Evolutionary conservation across 2,888 invertebrate genomes (phyloP).

Genomic region (Himalopsyche anomala): DNA sequence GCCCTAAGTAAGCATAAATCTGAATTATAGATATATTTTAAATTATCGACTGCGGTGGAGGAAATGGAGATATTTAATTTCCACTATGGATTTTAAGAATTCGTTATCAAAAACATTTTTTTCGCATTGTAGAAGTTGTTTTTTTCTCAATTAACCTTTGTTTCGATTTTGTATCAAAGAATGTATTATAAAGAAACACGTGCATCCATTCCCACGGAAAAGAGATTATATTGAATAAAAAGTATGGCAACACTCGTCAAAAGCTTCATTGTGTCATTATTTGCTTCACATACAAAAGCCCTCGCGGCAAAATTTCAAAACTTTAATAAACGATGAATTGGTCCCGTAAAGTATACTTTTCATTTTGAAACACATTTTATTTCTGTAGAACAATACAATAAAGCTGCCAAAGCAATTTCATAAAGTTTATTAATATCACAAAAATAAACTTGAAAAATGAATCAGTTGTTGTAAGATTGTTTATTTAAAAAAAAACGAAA

Average conservation of each 20-base stretch:
- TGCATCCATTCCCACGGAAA: neutral
- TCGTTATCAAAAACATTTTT: too few relatives aligned
- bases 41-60: too few relatives aligned
- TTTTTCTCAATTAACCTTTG: too few relatives aligned
- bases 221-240: neutral
- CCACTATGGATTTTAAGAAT: too few relatives aligned
- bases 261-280: slow-evolving; percentile 2
- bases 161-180: too few relatives aligned
- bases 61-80: too few relatives aligned
- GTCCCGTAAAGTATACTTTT: neutral
- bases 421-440: neutral
- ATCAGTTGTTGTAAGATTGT: too few relatives aligned
- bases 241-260: neutral
- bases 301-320: neutral
- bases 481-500: too few relatives aligned
- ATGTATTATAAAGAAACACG: neutral
- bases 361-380: neutral
- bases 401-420: neutral
- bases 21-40: too few relatives aligned
- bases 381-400: neutral
- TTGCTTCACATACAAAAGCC: slow-evolving; percentile 11
- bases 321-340: slow-evolving; percentile 16
- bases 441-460: neutral
- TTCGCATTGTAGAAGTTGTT: too few relatives aligned
- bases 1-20: too few relatives aligned